Base-by-base conservation (phyloP, 2,888 invertebrate species). In the Leptarthrus brevirostris region DNA sequence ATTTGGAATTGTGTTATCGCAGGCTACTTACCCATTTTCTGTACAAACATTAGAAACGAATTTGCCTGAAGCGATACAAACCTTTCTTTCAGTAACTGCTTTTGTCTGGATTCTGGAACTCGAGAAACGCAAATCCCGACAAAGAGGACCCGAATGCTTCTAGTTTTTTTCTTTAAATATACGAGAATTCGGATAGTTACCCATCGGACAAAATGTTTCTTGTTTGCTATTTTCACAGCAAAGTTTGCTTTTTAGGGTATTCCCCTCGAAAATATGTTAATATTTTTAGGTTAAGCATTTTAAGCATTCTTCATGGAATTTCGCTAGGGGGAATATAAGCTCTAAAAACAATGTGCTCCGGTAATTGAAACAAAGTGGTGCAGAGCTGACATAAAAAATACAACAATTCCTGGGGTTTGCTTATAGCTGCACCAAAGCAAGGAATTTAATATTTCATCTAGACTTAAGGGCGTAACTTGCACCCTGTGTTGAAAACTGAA, bases 11-110 rank as follows among this genome's bases (percentile, higher is more conserved):
- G 47, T 47, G 47, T 47, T 47, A 47, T 12, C n/a, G 16, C 47
- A 12, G 47, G 47, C 47, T 47, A 16, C 47, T 47, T 47, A 47
- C 47, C 47, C 47, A 47, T 47, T 47, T 47, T 3, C 47, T 47
- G 47, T 16, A 47, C 47, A 47, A 47, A 47, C 47, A 47, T 47
- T 47, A 47, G 47, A 47, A 14, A 47, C 12, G 47, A 47, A 47
- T 47, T 47, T 16, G 12, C 47, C 47, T 12, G n/a, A 12, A 12
- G 47, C 47, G 12, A 47, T 14, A 16, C 47, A 16, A 47, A 6
- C 12, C 47, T 47, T 47, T 47, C 16, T 30, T 47, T 3, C 12
- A 47, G 16, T 14, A 6, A 16, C 47, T 47, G 47, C 47, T 14
- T 47, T 47, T 47, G n/a, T n/a, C n/a, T n/a, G n/a, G n/a, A n/a